Conservation (phyloP, 2,888 invertebrate species). For the Phalangium opilio region DNA sequence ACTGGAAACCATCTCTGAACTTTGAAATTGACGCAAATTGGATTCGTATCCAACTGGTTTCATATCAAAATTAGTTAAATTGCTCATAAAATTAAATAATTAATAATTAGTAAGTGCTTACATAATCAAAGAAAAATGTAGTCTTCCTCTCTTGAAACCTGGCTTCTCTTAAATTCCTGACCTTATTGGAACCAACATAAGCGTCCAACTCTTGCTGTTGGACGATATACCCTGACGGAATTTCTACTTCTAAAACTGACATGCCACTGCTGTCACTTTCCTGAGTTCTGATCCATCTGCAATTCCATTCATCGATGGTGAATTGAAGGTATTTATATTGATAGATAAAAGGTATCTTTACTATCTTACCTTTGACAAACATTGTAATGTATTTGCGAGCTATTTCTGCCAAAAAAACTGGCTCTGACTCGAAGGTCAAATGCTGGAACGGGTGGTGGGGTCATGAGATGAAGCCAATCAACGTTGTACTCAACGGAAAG, state of each 20-base stretch:
- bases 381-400: constrained; percentile 41
- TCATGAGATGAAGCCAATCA: constrained; percentile 66
- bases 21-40: constrained; percentile 32
- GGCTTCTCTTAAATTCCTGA: constrained; percentile 68
- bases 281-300: constrained; percentile 10
- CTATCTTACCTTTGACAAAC: constrained; percentile 17
- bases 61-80: too few species aligned
- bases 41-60: constrained; percentile 26
- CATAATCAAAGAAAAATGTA: constrained; percentile 82
- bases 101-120: too few species aligned
- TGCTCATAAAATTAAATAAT: background rate
- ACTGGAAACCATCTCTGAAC: constrained; percentile 33
- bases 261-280: constrained; percentile 73
- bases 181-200: constrained; percentile 62
- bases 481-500: constrained; percentile 86
- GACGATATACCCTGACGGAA: constrained; percentile 83
- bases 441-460: constrained; percentile 58
- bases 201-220: constrained; percentile 76
- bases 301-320: too few species aligned
- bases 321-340: background rate
- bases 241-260: constrained; percentile 68
- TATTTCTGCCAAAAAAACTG: constrained; percentile 71
- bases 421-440: constrained; percentile 61
- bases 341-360: background rate
- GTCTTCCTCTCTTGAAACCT: constrained; percentile 65